Evolutionary conservation across 2,797 vertebrate species (phyloP).

Genomic region (Argentina silus): DNA sequence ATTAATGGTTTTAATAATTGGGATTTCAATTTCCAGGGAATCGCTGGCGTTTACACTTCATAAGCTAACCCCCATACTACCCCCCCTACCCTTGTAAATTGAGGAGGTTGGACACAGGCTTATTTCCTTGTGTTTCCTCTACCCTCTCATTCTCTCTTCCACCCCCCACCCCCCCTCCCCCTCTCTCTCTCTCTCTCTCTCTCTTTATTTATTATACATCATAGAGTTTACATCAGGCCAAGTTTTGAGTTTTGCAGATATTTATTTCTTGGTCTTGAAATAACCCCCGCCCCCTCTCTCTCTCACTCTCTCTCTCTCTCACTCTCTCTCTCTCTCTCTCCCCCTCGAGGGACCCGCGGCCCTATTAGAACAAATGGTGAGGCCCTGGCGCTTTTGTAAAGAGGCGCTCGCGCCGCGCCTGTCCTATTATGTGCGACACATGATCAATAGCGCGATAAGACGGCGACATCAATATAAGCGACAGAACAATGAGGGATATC

Average conservation of each 20-base stretch:
- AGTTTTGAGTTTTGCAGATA: neutral
- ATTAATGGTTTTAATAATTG: conserved; percentile 99
- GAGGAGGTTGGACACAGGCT: no score
- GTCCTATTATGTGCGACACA: conserved; percentile 99
- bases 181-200: conserved; percentile 11
- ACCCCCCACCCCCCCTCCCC: neutral
- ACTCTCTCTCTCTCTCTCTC: conserved; percentile 6
- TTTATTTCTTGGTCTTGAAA: no score
- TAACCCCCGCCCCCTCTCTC: conserved; percentile 81
- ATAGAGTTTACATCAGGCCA: conserved; percentile 37
- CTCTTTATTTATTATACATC: conserved; percentile 10
- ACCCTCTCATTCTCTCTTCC: neutral
- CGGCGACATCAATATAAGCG: conserved; percentile 99
- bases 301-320: conserved; percentile 4
- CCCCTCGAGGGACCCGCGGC: conserved; percentile 83
- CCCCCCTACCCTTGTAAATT: neutral
- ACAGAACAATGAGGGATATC: conserved; percentile 99
- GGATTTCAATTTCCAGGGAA: conserved; percentile 92
- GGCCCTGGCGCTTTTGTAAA: conserved; percentile 97
- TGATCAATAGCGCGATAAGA: conserved; percentile 99
- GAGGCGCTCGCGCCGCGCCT: conserved; percentile 97
- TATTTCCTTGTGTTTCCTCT: neutral
- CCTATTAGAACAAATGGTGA: conserved; percentile 99
- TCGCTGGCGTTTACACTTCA: conserved; percentile 84
- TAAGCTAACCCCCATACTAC: conserved; percentile 46